phyloP scores from a whole-genome alignment of 1,140 invertebrate genomes.

The Metopolophium dirhodum region DNA sequence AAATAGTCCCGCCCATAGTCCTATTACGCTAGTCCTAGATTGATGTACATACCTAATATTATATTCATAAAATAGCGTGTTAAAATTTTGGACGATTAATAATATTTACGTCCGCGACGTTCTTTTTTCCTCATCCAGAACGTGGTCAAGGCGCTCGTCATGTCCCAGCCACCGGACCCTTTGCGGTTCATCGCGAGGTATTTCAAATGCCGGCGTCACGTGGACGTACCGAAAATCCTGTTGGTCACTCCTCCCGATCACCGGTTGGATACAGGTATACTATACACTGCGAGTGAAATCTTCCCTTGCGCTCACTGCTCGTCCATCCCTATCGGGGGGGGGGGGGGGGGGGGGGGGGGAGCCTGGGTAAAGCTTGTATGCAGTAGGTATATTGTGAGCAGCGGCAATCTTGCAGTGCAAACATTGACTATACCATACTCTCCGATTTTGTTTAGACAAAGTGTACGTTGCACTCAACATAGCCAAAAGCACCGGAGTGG shows the following conservation, averaged over 20 bases:
- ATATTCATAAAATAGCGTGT: background rate
- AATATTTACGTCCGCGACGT: too few relatives aligned
- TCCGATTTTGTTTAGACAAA: slow-evolving; percentile 18
- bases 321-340: background rate
- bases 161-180: background rate
- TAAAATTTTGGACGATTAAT: background rate
- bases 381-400: background rate
- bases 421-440: background rate
- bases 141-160: background rate
- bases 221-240: slow-evolving; percentile 33
- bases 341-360: background rate
- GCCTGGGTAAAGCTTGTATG: background rate
- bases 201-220: background rate
- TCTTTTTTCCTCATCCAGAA: background rate
- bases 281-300: background rate
- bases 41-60: too few relatives aligned
- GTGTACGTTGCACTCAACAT: slow-evolving; percentile 37
- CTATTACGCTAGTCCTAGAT: too few relatives aligned
- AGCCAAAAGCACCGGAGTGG: slow-evolving; percentile 43
- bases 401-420: background rate
- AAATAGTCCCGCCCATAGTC: too few relatives aligned
- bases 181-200: background rate
- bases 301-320: background rate
- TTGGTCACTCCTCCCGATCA: slow-evolving; percentile 9
- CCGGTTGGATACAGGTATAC: background rate